Percentiles rank a stretch among this genome's conserved stretches.
phyloP scores from a whole-genome alignment of 2,113 vertebrate species.

The Chloroceryle aenea region DNA sequence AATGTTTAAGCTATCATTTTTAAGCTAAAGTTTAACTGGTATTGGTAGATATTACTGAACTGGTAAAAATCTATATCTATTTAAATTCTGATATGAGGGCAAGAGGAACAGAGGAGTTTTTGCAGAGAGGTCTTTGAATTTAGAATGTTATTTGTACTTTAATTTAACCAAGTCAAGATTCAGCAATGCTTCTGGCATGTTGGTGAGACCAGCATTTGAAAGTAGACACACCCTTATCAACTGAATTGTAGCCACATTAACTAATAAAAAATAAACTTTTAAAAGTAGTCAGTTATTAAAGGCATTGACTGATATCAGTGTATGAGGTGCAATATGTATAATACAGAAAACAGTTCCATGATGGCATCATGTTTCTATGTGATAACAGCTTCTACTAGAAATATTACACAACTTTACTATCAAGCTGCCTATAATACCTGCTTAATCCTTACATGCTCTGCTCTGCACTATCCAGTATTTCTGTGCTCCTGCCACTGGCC shows the following conservation, averaged over 20 bases:
- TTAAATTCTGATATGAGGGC: not conserved
- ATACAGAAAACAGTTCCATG: not conserved
- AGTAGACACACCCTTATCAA: not conserved
- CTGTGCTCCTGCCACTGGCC: not conserved
- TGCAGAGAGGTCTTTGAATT: not conserved
- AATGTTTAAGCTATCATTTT: not conserved
- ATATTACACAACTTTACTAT: not conserved
- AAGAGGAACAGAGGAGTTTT: not conserved
- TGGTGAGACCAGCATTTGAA: not conserved
- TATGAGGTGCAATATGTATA: fast-evolving
- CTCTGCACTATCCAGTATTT: not conserved
- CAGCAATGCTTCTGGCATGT: not conserved
- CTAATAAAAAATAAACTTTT: not conserved
- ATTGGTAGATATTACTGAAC: not conserved
- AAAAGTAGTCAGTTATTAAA: not conserved
- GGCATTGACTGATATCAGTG: not conserved
- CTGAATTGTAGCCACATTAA: not conserved
- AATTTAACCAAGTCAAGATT: not conserved
- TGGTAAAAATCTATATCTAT: not conserved
- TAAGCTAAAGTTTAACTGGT: not conserved
- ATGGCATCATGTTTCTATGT: not conserved
- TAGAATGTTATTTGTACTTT: not conserved
- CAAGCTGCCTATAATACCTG: not conserved
- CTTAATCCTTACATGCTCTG: not conserved
- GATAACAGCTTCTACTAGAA: not conserved